Conservation (phyloP, 2,113 vertebrate genomes). For the Elephas maximus region DNA sequence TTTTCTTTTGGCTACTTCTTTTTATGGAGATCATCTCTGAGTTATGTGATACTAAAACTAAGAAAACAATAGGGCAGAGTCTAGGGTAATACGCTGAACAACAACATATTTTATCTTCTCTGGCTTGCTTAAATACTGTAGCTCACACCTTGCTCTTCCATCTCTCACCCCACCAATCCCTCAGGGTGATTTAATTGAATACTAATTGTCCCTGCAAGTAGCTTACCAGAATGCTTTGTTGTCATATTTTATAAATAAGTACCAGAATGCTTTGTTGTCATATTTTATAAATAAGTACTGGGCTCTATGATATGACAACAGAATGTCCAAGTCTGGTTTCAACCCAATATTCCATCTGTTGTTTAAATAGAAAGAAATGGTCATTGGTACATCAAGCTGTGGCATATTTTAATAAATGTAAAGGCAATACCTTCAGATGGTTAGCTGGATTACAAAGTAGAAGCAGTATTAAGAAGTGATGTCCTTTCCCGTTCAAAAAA, state of each 20-base stretch:
- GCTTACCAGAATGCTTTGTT: slow-evolving; percentile 32
- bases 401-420: slow-evolving; percentile 67
- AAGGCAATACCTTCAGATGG: slow-evolving; percentile 50
- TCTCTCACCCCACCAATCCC: not conserved
- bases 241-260: slow-evolving; percentile 68
- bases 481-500: not conserved
- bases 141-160: not conserved
- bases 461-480: not conserved
- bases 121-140: not conserved
- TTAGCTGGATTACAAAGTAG: slow-evolving; percentile 58
- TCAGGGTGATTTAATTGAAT: not conserved
- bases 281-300: slow-evolving; percentile 70
- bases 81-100: not conserved
- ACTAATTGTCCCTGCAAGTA: not conserved
- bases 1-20: not conserved
- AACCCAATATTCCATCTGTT: slow-evolving; percentile 80
- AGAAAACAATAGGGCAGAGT: not conserved
- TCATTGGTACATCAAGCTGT: slow-evolving; percentile 61
- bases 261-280: not conserved
- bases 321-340: slow-evolving; percentile 80
- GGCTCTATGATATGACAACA: slow-evolving; percentile 69
- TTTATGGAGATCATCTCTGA: not conserved
- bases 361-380: slow-evolving; percentile 82
- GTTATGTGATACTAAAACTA: not conserved
- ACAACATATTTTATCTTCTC: not conserved